Evolutionary conservation across 2,113 vertebrate genomes (phyloP), one percentile per base, ranked within the genome.

Genomic region (Varanus salvator): DNA sequence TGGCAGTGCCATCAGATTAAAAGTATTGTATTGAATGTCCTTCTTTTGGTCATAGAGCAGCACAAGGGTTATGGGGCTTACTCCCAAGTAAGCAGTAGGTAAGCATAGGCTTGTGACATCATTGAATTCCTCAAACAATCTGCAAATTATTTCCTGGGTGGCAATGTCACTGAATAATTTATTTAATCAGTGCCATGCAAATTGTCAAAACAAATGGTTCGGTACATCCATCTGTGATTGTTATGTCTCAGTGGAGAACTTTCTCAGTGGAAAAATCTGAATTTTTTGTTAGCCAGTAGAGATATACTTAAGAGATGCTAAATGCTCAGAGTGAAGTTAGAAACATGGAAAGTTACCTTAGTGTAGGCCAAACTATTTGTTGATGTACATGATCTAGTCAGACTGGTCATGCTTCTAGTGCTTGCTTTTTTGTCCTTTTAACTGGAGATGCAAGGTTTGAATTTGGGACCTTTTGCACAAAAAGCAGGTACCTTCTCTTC

Each of bases 41-140:
- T 44, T 44, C 1, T 44, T 44, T 44, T 44, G 38, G 38, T 44
- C 38, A 44, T 44, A 44, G 38, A 44, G 38, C 38, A 44, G 3
- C 38, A 44, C 38, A 44, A 44, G 38, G 38, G 38, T 44, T 44
- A 44, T 54, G 54, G 54, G 54, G 54, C 54, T 54, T 54, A 54
- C 54, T 54, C 54, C 6, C 54, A 54, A 54, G 54, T 54, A 54
- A 54, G 54, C 11, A 12, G 6, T 54, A 44, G 38, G 38, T 44
- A 44, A 44, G 38, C 15, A 60, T 60, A 14, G 57, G 57, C 11
- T 60, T 60, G 57, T 60, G 57, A 15, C 57, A 29, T 80, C 27
- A 80, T 57, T 54, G 89, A 8, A 90, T 76, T 91, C 1, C 86
- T 82, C 57, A 29, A 93, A 92, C 90, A 89, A 92, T 93, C 89